phyloP scores from a whole-genome alignment of 1,140 invertebrate genomes.

The Chelonus insularis region DNA sequence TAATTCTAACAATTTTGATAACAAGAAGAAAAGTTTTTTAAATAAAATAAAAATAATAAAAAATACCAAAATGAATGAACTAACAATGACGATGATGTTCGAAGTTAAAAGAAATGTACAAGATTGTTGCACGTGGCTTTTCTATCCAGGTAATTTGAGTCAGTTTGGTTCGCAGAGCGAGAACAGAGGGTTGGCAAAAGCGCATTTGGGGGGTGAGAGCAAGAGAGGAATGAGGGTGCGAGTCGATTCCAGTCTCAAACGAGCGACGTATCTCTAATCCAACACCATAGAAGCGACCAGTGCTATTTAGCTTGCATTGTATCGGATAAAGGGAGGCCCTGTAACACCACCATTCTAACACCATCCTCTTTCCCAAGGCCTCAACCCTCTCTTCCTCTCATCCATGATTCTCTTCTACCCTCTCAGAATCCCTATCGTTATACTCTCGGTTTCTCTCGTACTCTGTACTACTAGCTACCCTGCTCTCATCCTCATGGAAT shows the following conservation, averaged over 20 bases:
- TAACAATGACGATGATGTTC: too few relatives aligned
- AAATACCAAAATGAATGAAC: not conserved
- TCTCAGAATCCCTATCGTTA: conserved; percentile 24
- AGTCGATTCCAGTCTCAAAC: conserved; percentile 46
- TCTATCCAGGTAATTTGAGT: conserved; percentile 30
- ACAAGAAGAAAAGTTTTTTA: not conserved
- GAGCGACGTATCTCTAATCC: conserved; percentile 56
- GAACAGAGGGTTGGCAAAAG: conserved; percentile 11
- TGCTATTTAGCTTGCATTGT: conserved; percentile 56
- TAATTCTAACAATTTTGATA: too few relatives aligned
- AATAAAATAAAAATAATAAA: not conserved
- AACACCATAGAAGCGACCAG: conserved; percentile 51
- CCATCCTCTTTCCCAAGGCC: conserved; percentile 33
- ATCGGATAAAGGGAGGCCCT: conserved; percentile 50
- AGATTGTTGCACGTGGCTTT: conserved; percentile 4
- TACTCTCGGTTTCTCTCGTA: conserved; percentile 34
- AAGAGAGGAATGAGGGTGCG: not conserved
- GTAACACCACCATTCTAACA: conserved; percentile 47
- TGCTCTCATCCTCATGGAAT: conserved; percentile 46
- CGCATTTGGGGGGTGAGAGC: not conserved
- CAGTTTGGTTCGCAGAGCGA: conserved; percentile 4
- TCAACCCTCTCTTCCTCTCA: conserved; percentile 13
- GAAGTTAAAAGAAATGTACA: not conserved
- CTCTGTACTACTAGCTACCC: conserved; percentile 30
- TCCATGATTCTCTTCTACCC: conserved; percentile 25